Conservation (phyloP, 2,797 vertebrate genomes). For the Meda fulgida region DNA sequence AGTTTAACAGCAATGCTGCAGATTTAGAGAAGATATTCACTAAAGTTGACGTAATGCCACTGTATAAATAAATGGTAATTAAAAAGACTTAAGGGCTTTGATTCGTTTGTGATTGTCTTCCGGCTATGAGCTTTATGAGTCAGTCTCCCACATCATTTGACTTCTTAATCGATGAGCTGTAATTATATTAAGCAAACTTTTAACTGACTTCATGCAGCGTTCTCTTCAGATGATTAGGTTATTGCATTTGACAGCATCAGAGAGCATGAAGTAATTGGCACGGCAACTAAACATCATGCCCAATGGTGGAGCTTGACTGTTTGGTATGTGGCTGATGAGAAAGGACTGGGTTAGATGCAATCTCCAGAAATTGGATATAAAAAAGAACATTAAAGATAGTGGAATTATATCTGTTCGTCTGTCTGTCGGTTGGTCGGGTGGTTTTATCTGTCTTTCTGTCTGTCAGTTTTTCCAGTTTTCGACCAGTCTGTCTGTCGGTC, state of each 20-base stretch:
- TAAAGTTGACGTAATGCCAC: background rate
- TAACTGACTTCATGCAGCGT: constrained; percentile 30
- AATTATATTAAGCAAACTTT: constrained; percentile 35
- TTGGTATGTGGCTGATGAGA: background rate
- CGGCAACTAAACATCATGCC: constrained; percentile 13
- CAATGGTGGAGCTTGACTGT: background rate
- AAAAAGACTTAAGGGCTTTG: background rate
- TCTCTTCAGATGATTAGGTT: constrained; percentile 26
- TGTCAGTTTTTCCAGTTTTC: background rate
- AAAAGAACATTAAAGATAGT: background rate
- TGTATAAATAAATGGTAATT: background rate
- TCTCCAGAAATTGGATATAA: background rate
- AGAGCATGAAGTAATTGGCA: constrained; percentile 40
- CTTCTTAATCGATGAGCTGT: constrained; percentile 39
- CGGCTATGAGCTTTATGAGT: constrained; percentile 11
- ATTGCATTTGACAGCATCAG: constrained; percentile 31
- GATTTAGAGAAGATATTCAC: background rate
- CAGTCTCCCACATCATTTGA: constrained; percentile 22
- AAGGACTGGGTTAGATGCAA: background rate
- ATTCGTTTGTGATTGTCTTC: background rate
- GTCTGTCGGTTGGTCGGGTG: too few relatives aligned
- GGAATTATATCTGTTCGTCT: too few relatives aligned
- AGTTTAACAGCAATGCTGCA: background rate
- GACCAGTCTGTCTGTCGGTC: background rate
- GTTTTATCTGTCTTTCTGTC: too few relatives aligned